Base-by-base conservation (phyloP, 2,113 vertebrate genomes). In the Xiphophorus hellerii region DNA sequence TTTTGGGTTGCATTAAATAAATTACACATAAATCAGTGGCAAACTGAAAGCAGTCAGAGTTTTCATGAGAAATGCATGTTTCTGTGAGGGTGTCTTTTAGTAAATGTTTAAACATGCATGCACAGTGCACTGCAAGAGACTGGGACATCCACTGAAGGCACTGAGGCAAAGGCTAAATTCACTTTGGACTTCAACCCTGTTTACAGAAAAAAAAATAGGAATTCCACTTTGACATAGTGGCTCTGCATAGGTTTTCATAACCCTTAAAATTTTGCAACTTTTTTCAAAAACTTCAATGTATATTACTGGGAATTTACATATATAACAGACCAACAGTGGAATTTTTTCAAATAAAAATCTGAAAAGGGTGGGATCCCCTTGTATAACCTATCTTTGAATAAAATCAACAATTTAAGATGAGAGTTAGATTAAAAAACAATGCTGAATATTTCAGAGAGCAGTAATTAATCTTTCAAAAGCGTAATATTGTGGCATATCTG, bases 61-160 rank as follows among this genome's bases (percentile, higher is more conserved):
- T 42, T 42, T 42, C 39, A 42, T 42, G 3, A 11, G 4, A 28
- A 31, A n/a, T 37, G 39, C 35, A 54, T 51, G n/a, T n/a, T 68
- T 33, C 39, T 61, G 42, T 62, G 35, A 62, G 31, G 29, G 7
- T 58, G 3, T 76, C 62, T 51, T 65, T 20, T 29, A 35, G 28
- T 74, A 29, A 72, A 69, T 75, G 67, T 86, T 82, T 66, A 65
- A 69, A 73, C 51, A 35, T 42, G 62, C 20, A 20, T 66, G 51
- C 62, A 11, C 48, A 66, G 51, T 69, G 58, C 71, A 77, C 35
- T 65, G 61, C 42, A 69, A 83, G n/a, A 75, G 31, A 73, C 64
- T 20, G 20, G 33, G 9, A 67, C 42, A 31, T 73, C 64, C 31
- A 61, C 33, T 3, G 17, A 48, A 44, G 66, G 35, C 48, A 5